phyloP scores from a whole-genome alignment of 1,140 invertebrate genomes.

The Bombus turneri region DNA sequence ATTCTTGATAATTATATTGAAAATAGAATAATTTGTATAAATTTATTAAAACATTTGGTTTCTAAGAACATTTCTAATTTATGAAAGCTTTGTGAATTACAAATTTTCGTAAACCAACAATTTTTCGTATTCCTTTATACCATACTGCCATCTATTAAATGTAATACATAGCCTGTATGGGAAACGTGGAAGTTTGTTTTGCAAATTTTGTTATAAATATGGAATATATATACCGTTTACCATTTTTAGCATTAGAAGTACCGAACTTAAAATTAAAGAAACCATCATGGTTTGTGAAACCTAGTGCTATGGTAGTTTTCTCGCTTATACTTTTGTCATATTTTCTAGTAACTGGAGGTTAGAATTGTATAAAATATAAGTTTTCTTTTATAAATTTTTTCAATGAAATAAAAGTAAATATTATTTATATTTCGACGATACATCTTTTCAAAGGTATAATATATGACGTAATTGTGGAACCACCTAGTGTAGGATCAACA shows the following conservation, averaged over 20 bases:
- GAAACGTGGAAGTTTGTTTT: background rate
- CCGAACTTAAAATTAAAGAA: conserved; percentile 96
- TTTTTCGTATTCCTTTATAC: background rate
- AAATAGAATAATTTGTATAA: too few relatives aligned
- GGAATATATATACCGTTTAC: conserved; percentile 90
- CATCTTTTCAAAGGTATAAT: conserved; percentile 91
- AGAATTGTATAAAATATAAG: conserved; percentile 69
- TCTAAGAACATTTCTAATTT: background rate
- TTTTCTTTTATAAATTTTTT: background rate
- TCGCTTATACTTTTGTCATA: conserved; percentile 95
- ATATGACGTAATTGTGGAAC: conserved; percentile 99
- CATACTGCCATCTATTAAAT: conserved; percentile 2
- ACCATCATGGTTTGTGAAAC: conserved; percentile 95
- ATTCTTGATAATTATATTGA: too few relatives aligned
- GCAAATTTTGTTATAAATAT: conserved; percentile 72
- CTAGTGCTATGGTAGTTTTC: conserved; percentile 97
- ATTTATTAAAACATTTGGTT: background rate
- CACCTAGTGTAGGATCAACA: conserved; percentile 97
- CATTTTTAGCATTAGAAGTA: conserved; percentile 92
- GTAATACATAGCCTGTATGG: background rate
- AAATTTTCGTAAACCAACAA: background rate
- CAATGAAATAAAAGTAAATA: background rate
- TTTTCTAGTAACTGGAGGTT: conserved; percentile 99
- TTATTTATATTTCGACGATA: conserved; percentile 16
- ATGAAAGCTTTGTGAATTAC: background rate